These are phyloP conservation scores for Alloplasta piceator DNA, from an alignment of 2,888 invertebrate genomes.

Conservation along the genomic window DNA sequence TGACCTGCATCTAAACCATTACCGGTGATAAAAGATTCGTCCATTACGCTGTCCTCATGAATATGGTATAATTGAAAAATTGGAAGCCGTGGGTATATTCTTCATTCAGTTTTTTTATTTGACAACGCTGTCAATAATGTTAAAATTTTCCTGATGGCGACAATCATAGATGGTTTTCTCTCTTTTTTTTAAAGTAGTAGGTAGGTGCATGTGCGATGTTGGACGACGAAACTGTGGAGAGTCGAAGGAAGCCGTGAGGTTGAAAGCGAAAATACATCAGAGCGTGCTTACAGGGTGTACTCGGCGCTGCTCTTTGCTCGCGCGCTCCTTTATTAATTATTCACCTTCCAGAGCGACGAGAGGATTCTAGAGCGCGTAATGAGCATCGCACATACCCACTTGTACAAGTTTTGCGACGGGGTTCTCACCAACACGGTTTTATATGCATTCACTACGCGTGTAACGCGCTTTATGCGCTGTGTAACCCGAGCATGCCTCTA, in stretches of 20 bases:
- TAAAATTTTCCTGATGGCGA: too few relatives aligned
- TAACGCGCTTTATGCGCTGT: slow-evolving; percentile 27
- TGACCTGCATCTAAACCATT: too few relatives aligned
- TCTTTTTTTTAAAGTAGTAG: background rate
- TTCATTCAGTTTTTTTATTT: too few relatives aligned
- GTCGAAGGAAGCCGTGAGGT: slow-evolving; percentile 7
- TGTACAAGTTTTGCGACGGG: slow-evolving; percentile 45
- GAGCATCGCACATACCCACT: slow-evolving; percentile 67
- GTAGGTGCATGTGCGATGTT: slow-evolving; percentile 17
- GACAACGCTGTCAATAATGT: too few relatives aligned
- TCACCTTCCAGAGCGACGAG: slow-evolving; percentile 61
- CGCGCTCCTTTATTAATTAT: slow-evolving; percentile 70
- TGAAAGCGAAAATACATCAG: slow-evolving; percentile 42
- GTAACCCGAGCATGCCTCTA: slow-evolving; percentile 34
- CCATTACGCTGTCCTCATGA: too few relatives aligned
- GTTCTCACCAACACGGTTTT: slow-evolving; percentile 41
- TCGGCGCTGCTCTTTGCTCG: slow-evolving; percentile 53
- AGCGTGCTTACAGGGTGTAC: slow-evolving; percentile 2
- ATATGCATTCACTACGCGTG: slow-evolving; percentile 3
- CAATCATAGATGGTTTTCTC: too few relatives aligned
- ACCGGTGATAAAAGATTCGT: too few relatives aligned
- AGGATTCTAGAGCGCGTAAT: slow-evolving; percentile 67
- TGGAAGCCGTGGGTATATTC: too few relatives aligned
- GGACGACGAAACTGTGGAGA: slow-evolving; percentile 4
- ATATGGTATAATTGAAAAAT: too few relatives aligned